Evolutionary conservation across 1,140 invertebrate genomes (phyloP).

Genomic region (Lethocerus indicus): DNA sequence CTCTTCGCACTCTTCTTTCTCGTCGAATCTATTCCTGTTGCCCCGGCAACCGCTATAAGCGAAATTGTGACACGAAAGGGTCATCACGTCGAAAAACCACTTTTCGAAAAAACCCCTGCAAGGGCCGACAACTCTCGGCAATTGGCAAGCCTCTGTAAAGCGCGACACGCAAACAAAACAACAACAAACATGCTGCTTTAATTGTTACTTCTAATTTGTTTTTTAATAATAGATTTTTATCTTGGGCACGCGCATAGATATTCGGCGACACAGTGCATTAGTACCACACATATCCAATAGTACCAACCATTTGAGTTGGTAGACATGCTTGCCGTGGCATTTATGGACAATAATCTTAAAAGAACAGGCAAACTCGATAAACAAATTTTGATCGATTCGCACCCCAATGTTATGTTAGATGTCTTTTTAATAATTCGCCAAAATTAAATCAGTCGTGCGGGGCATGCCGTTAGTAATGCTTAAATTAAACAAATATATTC

Average conservation of each 20-base stretch:
- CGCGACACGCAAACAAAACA: neutral
- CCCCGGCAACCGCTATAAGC: constrained; percentile 57
- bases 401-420: too few relatives aligned
- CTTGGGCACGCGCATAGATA: neutral
- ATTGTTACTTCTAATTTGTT: neutral
- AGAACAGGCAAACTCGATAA: too few relatives aligned
- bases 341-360: too few relatives aligned
- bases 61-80: constrained; percentile 43
- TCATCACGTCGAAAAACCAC: constrained; percentile 35
- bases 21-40: constrained; percentile 55
- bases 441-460: too few relatives aligned
- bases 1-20: constrained; percentile 33
- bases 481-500: neutral
- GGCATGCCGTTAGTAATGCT: neutral
- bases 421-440: too few relatives aligned
- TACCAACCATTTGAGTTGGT: neutral
- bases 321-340: neutral
- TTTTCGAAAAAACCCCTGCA: constrained; percentile 15
- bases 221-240: neutral
- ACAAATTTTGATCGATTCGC: too few relatives aligned
- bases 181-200: neutral
- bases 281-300: neutral
- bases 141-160: constrained; percentile 14
- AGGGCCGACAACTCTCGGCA: constrained; percentile 15
- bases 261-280: neutral